Evolutionary conservation across 2,797 vertebrate genomes (phyloP).

Genomic region (Molossus molossus): DNA sequence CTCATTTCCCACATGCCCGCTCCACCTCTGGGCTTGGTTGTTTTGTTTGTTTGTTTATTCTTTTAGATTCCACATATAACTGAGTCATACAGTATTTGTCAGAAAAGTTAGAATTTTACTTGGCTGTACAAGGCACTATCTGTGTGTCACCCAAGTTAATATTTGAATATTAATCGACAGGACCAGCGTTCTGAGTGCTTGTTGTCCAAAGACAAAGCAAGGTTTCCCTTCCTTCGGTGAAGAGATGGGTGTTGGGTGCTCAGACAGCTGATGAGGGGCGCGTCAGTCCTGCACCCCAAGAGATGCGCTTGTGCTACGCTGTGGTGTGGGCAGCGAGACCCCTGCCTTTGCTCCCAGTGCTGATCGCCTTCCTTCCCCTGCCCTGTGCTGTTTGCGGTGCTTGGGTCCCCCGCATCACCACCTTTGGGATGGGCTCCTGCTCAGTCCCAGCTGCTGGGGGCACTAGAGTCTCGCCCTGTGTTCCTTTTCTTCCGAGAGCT

Average conservation of each 20-base stretch:
- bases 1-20: not conserved
- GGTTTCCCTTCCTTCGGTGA: not conserved
- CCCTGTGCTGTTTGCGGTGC: not conserved
- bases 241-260: not conserved
- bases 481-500: not conserved
- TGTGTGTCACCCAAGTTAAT: not conserved
- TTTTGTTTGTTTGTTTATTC: not conserved
- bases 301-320: not conserved
- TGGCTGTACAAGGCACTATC: not conserved
- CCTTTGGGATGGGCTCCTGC: rapidly evolving
- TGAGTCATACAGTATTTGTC: not conserved
- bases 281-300: rapidly evolving
- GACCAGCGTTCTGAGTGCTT: not conserved
- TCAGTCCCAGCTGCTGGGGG: rapidly evolving
- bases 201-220: not conserved
- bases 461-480: not conserved
- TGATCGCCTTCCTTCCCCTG: not conserved
- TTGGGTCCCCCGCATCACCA: too few relatives aligned
- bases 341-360: not conserved
- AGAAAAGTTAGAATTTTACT: not conserved
- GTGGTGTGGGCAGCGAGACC: not conserved
- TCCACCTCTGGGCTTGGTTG: not conserved
- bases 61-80: not conserved
- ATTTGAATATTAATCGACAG: not conserved
- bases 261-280: not conserved